A percentile compares a stretch with the other conserved stretches of the same genome.
Evolutionary conservation across 1,140 invertebrate genomes (phyloP).

Genomic region (Oryctes rhinoceros): DNA sequence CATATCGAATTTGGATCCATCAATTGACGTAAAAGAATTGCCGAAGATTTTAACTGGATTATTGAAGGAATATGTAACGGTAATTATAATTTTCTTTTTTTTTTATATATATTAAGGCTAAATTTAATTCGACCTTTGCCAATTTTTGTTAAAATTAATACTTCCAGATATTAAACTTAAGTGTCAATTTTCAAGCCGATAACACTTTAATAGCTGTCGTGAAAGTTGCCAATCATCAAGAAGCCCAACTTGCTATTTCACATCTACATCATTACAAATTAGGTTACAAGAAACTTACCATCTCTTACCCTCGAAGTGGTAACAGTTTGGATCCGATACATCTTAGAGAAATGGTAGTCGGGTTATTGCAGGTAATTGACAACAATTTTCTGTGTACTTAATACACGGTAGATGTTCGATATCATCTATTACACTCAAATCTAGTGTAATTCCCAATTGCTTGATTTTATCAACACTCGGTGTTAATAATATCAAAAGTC

Average conservation of each 20-base stretch:
- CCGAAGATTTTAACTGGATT: slow-evolving; percentile 71
- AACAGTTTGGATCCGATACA: slow-evolving; percentile 71
- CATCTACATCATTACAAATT: slow-evolving; percentile 84
- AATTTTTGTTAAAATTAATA: not conserved
- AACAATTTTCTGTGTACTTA: slow-evolving; percentile 15
- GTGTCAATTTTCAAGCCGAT: slow-evolving; percentile 73
- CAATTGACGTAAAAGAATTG: slow-evolving; percentile 76
- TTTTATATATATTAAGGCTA: not conserved
- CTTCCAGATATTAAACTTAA: slow-evolving; percentile 71
- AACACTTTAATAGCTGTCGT: slow-evolving; percentile 74
- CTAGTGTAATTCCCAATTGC: no score
- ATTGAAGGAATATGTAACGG: slow-evolving; percentile 76
- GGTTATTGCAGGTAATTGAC: slow-evolving; percentile 65
- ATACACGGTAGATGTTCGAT: not conserved
- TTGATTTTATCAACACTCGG: no score
- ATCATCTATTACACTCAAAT: no score
- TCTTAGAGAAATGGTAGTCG: slow-evolving; percentile 71
- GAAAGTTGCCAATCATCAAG: slow-evolving; percentile 69
- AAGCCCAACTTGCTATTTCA: slow-evolving; percentile 84
- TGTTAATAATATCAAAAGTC: no score
- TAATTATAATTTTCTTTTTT: slow-evolving; percentile 56
- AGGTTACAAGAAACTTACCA: slow-evolving; percentile 83
- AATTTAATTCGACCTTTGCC: not conserved
- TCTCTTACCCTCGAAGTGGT: slow-evolving; percentile 72
- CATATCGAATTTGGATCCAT: slow-evolving; percentile 81